Evolutionary conservation across 2,113 vertebrate species (phyloP), one percentile per base, ranked within the genome.

Genomic region (Chlamydotis undulata): DNA sequence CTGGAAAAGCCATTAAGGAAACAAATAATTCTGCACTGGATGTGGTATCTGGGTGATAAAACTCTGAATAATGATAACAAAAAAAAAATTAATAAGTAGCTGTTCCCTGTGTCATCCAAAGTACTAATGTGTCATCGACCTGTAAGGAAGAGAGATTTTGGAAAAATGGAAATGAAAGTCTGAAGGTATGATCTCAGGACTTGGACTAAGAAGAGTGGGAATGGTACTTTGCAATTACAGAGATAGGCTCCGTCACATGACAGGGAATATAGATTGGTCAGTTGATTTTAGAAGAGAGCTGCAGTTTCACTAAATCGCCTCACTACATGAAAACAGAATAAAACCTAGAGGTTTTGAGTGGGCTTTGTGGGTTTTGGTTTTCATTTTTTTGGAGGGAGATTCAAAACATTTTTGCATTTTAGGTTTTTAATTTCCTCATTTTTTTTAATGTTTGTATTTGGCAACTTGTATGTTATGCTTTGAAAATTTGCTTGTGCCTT

Each of bases 281-380:
- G 23, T 6, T 33, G 6, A 33, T 76, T 65, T 35, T 28, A 90
- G n/a, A 19, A 56, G 21, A 49, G 12, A 50, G 8, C 4, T 63
- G 13, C 47, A 74, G n/a, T 65, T 86, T 65, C 31, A 16, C 31
- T 80, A 41, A 52, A 12, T 43, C 19, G 52, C 24, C 18, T 63
- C 37, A 64, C 37, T 57, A 12, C 24, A 28, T 28, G 37, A 12
- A 45, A 63, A 45, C 23, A 69, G 19, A 43, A 50, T 37, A 43
- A 12, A 73, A 22, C 21, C 9, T 10, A 74, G 26, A 37, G 19
- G 14, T 10, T 63, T 64, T 50, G 4, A 19, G 28, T 18, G 21
- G 2, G 17, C 3, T 12, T 31, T 39, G 6, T 6, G 19, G 4
- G 6, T 14, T 45, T 28, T 37, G 4, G 4, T 64, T n/a, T 12